Conservation (phyloP, 2,888 invertebrate species). For the Alitta virens region DNA sequence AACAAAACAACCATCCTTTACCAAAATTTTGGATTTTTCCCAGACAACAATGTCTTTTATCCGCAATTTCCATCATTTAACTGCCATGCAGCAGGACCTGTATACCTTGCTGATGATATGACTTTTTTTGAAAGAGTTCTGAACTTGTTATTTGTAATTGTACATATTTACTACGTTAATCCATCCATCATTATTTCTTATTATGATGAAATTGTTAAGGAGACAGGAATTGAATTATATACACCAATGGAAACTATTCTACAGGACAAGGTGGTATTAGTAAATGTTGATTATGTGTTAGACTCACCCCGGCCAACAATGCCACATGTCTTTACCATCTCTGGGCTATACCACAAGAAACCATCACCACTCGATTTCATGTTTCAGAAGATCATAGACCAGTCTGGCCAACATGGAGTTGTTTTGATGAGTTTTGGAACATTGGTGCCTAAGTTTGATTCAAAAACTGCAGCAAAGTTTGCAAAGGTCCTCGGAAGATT, state of each 20-base stretch:
- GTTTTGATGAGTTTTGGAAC: slow-evolving; percentile 13
- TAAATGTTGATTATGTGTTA: slow-evolving; percentile 9
- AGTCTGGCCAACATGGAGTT: slow-evolving; percentile 10
- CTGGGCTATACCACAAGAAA: slow-evolving; percentile 9
- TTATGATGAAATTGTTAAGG: not conserved
- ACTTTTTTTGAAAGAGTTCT: not conserved
- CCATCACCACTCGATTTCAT: not conserved
- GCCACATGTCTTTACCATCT: slow-evolving; percentile 9
- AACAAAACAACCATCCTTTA: not conserved
- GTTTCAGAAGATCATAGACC: slow-evolving; percentile 1
- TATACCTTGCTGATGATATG: slow-evolving; percentile 10
- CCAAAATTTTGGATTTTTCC: not conserved
- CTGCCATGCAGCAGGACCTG: not conserved
- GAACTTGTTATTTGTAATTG: not conserved
- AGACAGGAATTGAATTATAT: not conserved
- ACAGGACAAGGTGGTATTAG: not conserved
- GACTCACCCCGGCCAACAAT: slow-evolving; percentile 10
- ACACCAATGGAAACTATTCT: too few relatives aligned
- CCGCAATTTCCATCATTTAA: not conserved
- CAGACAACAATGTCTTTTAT: not conserved
- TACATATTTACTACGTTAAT: too few relatives aligned
- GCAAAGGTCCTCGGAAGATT: slow-evolving; percentile 6
- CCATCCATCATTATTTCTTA: not conserved
- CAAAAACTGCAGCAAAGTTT: not conserved
- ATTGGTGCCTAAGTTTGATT: slow-evolving; percentile 3